Evolutionary conservation across 2,113 vertebrate species (phyloP).

Genomic region (Coryphaenoides rupestris): DNA sequence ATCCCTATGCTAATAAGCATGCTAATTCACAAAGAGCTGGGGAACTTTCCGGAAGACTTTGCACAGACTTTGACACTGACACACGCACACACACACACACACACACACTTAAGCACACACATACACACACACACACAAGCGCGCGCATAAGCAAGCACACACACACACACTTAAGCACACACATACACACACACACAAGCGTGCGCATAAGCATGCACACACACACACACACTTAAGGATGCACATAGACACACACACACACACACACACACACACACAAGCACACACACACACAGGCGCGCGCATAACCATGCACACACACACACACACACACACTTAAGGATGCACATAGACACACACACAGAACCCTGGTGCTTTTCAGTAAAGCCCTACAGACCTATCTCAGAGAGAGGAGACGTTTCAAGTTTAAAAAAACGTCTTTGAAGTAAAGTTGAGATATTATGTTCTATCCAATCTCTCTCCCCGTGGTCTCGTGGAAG

Average conservation of each 20-base stretch:
- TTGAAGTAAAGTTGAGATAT: constrained; percentile 27
- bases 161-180: too few relatives aligned
- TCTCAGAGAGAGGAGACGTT: constrained; percentile 27
- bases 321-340: constrained; percentile 13
- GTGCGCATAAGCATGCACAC: too few relatives aligned
- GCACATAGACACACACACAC: too few relatives aligned
- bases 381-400: constrained; percentile 47
- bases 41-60: constrained; percentile 23
- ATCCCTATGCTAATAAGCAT: constrained; percentile 71
- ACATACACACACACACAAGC: too few relatives aligned
- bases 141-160: neutral
- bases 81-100: constrained; percentile 14
- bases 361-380: constrained; percentile 23
- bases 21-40: constrained; percentile 55
- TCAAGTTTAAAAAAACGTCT: constrained; percentile 32
- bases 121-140: neutral
- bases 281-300: neutral
- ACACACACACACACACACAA: too few relatives aligned
- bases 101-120: constrained; percentile 15
- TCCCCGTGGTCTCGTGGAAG: neutral
- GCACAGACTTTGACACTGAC: neutral
- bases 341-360: constrained; percentile 11
- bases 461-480: neutral
- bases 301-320: neutral
- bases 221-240: too few relatives aligned